Conservation (phyloP, 2,113 vertebrate species). For the Colossoma macropomum region DNA sequence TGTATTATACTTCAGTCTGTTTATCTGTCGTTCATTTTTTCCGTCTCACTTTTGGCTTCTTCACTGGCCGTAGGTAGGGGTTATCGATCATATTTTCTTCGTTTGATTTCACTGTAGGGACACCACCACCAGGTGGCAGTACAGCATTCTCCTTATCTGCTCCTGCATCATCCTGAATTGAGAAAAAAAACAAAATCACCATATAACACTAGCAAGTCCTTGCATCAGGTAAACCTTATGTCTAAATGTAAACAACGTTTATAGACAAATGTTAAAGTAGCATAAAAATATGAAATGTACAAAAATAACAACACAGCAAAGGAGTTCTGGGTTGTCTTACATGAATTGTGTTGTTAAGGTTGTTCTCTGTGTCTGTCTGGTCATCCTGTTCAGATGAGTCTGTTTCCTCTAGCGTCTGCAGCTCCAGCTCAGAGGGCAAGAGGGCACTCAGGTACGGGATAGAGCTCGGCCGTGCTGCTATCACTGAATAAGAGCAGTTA, state of each 20-base stretch:
- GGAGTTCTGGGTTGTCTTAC: constrained; percentile 66
- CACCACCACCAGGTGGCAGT: constrained; percentile 83
- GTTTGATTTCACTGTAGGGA: constrained; percentile 81
- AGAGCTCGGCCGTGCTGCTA: constrained; percentile 86
- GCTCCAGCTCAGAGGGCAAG: constrained; percentile 94
- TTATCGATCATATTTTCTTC: constrained; percentile 96
- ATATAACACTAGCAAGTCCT: background rate
- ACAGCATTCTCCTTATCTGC: constrained; percentile 93
- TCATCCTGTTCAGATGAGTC: constrained; percentile 98
- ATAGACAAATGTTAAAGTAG: background rate
- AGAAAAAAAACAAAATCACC: background rate
- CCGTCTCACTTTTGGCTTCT: constrained; percentile 96
- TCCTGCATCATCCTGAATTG: constrained; percentile 86
- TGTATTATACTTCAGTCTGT: background rate
- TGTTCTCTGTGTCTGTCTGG: constrained; percentile 92
- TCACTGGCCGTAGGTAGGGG: constrained; percentile 95
- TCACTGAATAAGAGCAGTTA: constrained; percentile 78
- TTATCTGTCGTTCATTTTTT: constrained; percentile 85
- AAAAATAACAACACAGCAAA: background rate
- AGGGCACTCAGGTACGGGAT: constrained; percentile 96
- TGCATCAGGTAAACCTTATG: background rate
- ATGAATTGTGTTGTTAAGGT: constrained; percentile 79
- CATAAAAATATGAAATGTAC: too few relatives aligned
- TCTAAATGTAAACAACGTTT: background rate
- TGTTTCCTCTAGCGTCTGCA: constrained; percentile 94